Evolutionary conservation across 2,113 vertebrate species (phyloP), one percentile per base, ranked within the genome.

Genomic region (Oreochromis niloticus): DNA sequence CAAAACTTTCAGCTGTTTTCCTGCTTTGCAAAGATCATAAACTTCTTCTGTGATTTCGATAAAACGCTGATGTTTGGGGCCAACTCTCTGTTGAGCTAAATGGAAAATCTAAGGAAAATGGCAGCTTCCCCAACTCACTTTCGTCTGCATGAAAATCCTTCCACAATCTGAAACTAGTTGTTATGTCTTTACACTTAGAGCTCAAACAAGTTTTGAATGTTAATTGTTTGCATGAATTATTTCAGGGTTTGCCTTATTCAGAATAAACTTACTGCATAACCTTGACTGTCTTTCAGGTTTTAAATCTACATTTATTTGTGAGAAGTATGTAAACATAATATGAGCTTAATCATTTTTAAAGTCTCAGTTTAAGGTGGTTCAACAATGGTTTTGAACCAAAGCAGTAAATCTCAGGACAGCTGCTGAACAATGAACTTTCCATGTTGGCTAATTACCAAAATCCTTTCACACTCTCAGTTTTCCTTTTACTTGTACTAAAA

Each of bases 41-140:
- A 34, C 36, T 6, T 68, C 24, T 11, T 66, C 79, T 87, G 57
- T 17, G 4, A 16, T 85, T 82, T 84, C 3, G 50, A 27, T n/a
- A 11, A 36, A 84, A 85, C 80, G 75, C 43, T 78, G 54, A 57
- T 48, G 39, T 55, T 71, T 7, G 34, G 41, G 59, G 81, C 1
- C 63, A 3, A 83, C 71, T 88, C 81, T 93, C 56, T 90, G 90
- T 89, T 79, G 80, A 93, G 78, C 82, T 81, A 24, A 84, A 91
- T 90, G 91, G 89, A 94, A 94, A 92, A 87, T 86, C 52, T 32
- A 79, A 82, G 16, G 34, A 89, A 90, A 89, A 91, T 87, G 81
- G 84, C 90, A 82, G 79, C 79, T 83, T 80, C 86, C 66, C 63
- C 24, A 41, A 19, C 30, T 83, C 39, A 82, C 22, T 68, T 68